phyloP scores from a whole-genome alignment of 2,113 vertebrate species.

The Petrocephalus zakoni region DNA sequence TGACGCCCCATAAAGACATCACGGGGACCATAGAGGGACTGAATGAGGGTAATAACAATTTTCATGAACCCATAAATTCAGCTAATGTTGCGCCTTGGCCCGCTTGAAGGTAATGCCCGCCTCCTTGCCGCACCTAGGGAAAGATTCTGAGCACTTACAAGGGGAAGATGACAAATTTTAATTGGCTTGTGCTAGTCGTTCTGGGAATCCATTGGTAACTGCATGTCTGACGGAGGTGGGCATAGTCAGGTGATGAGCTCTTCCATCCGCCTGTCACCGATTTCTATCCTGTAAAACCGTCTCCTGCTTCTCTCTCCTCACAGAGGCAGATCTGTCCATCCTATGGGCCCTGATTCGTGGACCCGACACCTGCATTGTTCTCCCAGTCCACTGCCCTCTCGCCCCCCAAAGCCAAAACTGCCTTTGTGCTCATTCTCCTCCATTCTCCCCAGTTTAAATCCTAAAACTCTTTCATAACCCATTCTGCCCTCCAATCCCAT shows the following conservation, averaged over 20 bases:
- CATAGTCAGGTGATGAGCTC: neutral
- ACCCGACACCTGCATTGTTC: neutral
- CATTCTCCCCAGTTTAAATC: neutral
- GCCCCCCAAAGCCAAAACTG: neutral
- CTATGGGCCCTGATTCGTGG: neutral
- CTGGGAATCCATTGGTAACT: neutral
- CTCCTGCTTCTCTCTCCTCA: neutral
- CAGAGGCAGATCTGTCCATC: neutral
- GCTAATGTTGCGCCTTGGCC: slow-evolving; percentile 63
- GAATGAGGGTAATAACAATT: slow-evolving; percentile 56
- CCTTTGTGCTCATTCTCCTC: neutral
- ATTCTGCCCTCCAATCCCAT: neutral
- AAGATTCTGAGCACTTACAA: slow-evolving; percentile 42
- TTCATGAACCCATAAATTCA: slow-evolving; percentile 65
- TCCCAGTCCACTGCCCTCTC: neutral
- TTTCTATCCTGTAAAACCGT: neutral
- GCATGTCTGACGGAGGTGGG: neutral
- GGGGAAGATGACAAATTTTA: neutral
- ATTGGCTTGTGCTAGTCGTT: neutral
- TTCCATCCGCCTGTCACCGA: neutral
- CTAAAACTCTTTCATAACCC: neutral
- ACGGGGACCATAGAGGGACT: slow-evolving; percentile 54
- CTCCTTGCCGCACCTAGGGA: slow-evolving; percentile 62
- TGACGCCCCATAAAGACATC: slow-evolving; percentile 61
- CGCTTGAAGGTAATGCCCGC: slow-evolving; percentile 57